Evolutionary conservation across 2,888 invertebrate genomes (phyloP).

Genomic region (Dasypogon diadema): DNA sequence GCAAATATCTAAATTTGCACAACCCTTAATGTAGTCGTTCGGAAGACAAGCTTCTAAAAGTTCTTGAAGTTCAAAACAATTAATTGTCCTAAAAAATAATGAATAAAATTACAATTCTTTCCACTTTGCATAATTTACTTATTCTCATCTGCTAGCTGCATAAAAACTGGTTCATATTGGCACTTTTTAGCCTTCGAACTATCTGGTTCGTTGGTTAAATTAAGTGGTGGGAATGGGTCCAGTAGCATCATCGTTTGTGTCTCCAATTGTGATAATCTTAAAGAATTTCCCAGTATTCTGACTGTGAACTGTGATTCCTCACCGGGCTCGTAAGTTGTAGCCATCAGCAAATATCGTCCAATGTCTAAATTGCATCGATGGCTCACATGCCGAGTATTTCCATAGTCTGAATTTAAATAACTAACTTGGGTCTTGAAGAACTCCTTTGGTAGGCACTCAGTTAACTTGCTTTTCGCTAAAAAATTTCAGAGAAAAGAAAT

Average conservation of each 20-base stretch:
- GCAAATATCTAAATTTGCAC: constrained; percentile 92
- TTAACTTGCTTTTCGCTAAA: constrained; percentile 71
- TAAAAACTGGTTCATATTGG: constrained; percentile 90
- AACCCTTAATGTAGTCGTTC: constrained; percentile 94
- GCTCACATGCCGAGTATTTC: constrained; percentile 90
- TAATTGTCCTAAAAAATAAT: constrained; percentile 76
- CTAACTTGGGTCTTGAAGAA: constrained; percentile 91
- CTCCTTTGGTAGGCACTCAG: constrained; percentile 81
- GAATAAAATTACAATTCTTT: background rate
- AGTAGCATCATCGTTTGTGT: constrained; percentile 69
- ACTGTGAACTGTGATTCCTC: constrained; percentile 91
- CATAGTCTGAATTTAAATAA: constrained; percentile 89
- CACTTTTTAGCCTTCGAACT: constrained; percentile 67
- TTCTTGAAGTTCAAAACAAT: constrained; percentile 92
- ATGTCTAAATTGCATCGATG: constrained; percentile 82
- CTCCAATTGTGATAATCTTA: constrained; percentile 81
- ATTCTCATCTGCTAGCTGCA: constrained; percentile 91
- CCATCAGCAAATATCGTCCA: constrained; percentile 86
- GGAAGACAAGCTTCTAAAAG: constrained; percentile 90
- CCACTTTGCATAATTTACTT: constrained; percentile 59
- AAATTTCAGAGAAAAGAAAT: background rate
- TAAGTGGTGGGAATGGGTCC: constrained; percentile 65
- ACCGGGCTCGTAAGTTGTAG: constrained; percentile 91
- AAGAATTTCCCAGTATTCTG: constrained; percentile 81
- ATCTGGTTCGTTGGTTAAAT: constrained; percentile 70